Conservation (phyloP, 2,888 invertebrate species). For the Belgica antarctica region DNA sequence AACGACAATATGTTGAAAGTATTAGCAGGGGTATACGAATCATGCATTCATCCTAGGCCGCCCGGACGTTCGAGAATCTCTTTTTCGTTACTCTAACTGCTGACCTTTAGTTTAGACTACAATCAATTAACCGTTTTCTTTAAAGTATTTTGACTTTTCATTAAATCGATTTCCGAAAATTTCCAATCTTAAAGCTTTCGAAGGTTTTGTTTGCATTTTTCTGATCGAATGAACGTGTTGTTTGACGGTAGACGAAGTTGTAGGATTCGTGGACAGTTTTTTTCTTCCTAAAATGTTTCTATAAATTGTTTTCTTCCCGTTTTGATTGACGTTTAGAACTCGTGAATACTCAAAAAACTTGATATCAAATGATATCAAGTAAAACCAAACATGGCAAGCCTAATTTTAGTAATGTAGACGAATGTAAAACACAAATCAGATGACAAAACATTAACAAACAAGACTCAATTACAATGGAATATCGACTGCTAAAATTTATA, state of each 20-base stretch:
- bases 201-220: not conserved
- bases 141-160: not conserved
- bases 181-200: not conserved
- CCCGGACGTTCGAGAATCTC: too few species aligned
- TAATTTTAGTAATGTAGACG: slow-evolving; percentile 8
- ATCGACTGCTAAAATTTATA: slow-evolving; percentile 20
- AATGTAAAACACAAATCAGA: not conserved
- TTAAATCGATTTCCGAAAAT: not conserved
- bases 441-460: slow-evolving; percentile 15
- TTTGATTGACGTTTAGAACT: too few species aligned
- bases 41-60: too few species aligned
- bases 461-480: slow-evolving; percentile 29
- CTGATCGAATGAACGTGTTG: not conserved
- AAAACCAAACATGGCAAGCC: slow-evolving; percentile 16
- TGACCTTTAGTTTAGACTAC: too few species aligned
- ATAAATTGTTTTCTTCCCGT: not conserved
- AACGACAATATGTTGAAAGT: slow-evolving; percentile 24
- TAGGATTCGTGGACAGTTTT: not conserved
- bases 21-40: slow-evolving; percentile 17
- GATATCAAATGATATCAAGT: slow-evolving; percentile 6
- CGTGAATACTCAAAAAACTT: slow-evolving; percentile 1
- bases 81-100: too few species aligned
- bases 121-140: too few species aligned
- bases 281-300: slow-evolving; percentile 4
- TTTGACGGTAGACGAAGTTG: not conserved